Conservation (phyloP, 2,888 invertebrate genomes). For the Serrognathus titanus region DNA sequence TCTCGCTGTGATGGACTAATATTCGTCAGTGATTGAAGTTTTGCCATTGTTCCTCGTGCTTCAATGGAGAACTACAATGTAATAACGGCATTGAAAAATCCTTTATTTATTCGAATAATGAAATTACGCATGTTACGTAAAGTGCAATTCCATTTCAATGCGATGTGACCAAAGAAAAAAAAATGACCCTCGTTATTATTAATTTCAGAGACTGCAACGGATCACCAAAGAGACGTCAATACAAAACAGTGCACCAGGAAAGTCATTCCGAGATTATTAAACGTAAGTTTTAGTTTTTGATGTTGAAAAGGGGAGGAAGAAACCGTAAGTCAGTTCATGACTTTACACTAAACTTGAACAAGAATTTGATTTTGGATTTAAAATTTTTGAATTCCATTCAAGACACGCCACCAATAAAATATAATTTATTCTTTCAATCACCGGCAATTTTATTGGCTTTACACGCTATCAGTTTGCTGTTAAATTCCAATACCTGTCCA, state of each 20-base stretch:
- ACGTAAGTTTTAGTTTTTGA: constrained; percentile 41
- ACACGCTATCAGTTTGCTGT: neutral
- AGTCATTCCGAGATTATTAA: constrained; percentile 50
- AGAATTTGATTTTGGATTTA: too few relatives aligned
- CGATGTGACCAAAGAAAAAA: neutral
- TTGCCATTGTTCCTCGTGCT: constrained; percentile 2
- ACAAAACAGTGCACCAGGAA: constrained; percentile 49
- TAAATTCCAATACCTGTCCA: neutral
- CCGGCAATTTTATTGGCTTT: neutral
- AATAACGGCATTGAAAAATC: neutral
- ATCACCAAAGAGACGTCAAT: constrained; percentile 57
- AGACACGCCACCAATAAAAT: too few relatives aligned
- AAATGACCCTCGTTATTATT: constrained; percentile 33
- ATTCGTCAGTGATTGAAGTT: neutral
- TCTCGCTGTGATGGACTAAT: neutral
- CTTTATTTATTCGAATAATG: neutral
- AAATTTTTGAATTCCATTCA: too few relatives aligned
- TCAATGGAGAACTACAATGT: neutral
- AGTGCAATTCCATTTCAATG: neutral
- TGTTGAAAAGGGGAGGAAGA: too few relatives aligned
- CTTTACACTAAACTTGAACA: too few relatives aligned
- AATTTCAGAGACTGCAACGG: constrained; percentile 61
- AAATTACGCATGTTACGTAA: neutral
- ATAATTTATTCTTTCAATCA: neutral
- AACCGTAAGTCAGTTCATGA: too few relatives aligned